Evolutionary conservation across 2,797 vertebrate genomes (phyloP).

Genomic region (Steatocranus sp.): DNA sequence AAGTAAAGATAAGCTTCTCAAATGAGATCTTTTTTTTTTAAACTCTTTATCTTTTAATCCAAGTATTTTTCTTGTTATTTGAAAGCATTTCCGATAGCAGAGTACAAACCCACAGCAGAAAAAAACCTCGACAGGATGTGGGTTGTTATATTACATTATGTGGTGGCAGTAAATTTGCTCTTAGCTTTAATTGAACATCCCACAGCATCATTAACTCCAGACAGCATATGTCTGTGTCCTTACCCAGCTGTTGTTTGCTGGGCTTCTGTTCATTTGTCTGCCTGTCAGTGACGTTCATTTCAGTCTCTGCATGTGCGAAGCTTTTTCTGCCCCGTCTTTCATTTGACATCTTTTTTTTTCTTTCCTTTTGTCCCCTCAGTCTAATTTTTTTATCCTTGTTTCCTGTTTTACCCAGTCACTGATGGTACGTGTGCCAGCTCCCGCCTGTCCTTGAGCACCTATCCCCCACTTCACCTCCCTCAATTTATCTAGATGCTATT

Average conservation of each 20-base stretch:
- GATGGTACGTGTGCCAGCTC: conserved; percentile 16
- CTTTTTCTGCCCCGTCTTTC: neutral
- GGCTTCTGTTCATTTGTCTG: neutral
- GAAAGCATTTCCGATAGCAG: neutral
- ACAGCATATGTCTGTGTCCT: conserved; percentile 13
- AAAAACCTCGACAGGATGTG: neutral
- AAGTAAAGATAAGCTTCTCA: neutral
- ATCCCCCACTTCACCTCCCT: conserved; percentile 9
- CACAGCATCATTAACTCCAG: conserved; percentile 10
- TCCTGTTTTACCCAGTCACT: neutral
- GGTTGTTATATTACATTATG: neutral
- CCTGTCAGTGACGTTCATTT: neutral
- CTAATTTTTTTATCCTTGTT: neutral
- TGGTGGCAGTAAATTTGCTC: neutral
- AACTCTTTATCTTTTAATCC: neutral
- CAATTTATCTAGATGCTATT: conserved; percentile 56
- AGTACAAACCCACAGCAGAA: neutral
- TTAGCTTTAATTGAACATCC: conserved; percentile 9
- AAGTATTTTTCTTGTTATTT: neutral
- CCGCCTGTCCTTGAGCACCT: conserved; percentile 25
- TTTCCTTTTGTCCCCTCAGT: neutral
- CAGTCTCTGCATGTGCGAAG: neutral
- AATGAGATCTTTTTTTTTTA: accelerated
- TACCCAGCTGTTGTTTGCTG: conserved; percentile 9
- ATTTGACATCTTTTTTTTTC: neutral